Evolutionary conservation across 2,888 invertebrate species (phyloP), one percentile per base, ranked within the genome.

Genomic region (Chymomyza procnemis): DNA sequence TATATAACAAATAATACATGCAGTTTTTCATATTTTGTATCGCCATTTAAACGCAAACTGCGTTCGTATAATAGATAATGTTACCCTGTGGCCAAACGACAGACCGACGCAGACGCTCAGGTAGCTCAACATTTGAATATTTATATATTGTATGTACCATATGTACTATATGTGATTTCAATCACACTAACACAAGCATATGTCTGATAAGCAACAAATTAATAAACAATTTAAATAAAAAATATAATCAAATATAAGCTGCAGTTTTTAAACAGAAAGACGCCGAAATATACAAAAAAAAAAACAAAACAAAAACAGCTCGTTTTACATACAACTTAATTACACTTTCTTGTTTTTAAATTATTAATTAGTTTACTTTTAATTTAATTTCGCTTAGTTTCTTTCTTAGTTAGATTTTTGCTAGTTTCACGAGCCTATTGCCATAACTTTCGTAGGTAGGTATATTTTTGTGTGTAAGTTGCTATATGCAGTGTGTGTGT

Each of bases 341-440:
- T 41, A 12, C 12, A 41, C 34, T 41, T 41, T 26, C 8, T 26
- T 26, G 26, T 26, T 41, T 41, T 9, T 41, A 41, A 12, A 12
- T 41, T 12, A 41, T 41, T 41, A 41, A 41, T 41, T 41, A 41
- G 34, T 41, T 41, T 41, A 41, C 12, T 41, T 41, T 26, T 41
- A 41, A 41, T 41, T 41, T 41, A 41, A 41, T 41, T 41, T 41
- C 12, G 12, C 34, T 41, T 41, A 41, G 34, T 41, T 41, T 12
- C 12, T 41, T 41, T 2, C 34, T 68, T 74, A 74, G 62, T 65
- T 69, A 72, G 69, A 73, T 73, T 73, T 65, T 74, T 63, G 64
- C 74, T 61, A 65, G 69, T 73, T 74, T 73, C 74, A 73, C 73
- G 73, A 73, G 73, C 73, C 73, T 66, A 73, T 74, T 69, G 74